Percentiles rank a stretch among this genome's conserved stretches.
Conservation (phyloP, 2,888 invertebrate species). For the Nomada flava region DNA sequence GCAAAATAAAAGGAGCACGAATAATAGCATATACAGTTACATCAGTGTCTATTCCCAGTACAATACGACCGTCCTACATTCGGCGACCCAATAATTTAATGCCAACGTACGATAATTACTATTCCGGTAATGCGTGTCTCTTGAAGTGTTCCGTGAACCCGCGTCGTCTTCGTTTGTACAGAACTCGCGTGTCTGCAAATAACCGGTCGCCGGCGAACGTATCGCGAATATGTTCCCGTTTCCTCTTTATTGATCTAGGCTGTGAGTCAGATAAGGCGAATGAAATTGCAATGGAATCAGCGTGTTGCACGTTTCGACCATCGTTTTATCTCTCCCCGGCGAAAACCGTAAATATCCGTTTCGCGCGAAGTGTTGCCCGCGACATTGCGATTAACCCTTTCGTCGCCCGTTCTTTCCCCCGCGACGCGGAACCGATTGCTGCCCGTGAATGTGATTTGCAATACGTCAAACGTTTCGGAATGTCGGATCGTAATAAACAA, state of each 20-base stretch:
- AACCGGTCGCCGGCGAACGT: constrained; percentile 5
- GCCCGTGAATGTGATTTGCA: constrained; percentile 12
- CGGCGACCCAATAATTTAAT: too few relatives aligned
- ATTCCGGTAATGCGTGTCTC: not conserved
- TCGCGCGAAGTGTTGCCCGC: constrained; percentile 4
- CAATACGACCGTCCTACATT: too few relatives aligned
- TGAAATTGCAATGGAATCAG: not conserved
- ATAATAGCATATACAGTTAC: too few relatives aligned
- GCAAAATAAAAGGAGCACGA: too few relatives aligned
- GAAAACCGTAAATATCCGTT: not conserved
- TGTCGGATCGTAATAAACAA: constrained; percentile 9
- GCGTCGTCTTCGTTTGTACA: too few relatives aligned
- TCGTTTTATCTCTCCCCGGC: not conserved
- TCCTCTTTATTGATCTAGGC: constrained; percentile 52
- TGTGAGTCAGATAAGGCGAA: constrained; percentile 27
- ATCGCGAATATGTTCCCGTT: constrained; percentile 5
- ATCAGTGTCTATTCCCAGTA: too few relatives aligned
- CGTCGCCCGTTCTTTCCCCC: not conserved
- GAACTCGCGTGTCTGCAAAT: constrained; percentile 5
- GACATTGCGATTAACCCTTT: constrained; percentile 41
- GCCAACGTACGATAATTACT: too few relatives aligned
- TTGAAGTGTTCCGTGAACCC: not conserved
- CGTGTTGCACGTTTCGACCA: not conserved
- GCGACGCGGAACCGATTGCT: constrained; percentile 6
- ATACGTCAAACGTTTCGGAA: not conserved